Evolutionary conservation across 2,888 invertebrate genomes (phyloP), one percentile per base, ranked within the genome.

Genomic region (Baccha elongata): DNA sequence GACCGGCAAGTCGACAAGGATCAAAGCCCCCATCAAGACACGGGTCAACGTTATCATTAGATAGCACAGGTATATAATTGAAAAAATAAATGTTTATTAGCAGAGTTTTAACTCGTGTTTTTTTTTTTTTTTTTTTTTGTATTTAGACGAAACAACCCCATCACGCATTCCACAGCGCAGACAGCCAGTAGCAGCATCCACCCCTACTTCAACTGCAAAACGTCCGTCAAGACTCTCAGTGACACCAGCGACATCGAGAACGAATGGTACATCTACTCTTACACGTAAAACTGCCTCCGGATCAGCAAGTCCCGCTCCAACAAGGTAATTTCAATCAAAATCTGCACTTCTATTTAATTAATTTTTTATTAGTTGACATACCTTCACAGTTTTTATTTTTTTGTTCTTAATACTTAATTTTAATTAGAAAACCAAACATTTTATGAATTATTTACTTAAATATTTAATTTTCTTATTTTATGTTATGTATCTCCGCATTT

Each of bases 1-100:
- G 97, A 87, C 96, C 97, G 48, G 95, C 95, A 32, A 96, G 97
- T 85, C 93, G 97, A 86, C 93, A 96, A 79, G 96, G 97, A 80
- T 97, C 97, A 84, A 97, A 98, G 91, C 98, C 98, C 85, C 96
- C 97, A 19, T 98, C 98, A 86, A 94, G 98, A 87, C 97, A 98
- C 88, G 98, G 98, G 85, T 98, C 98, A 50, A 97, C 96, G 88
- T 93, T 97, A 81, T 97, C 97, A 48, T 92, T 97, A 86, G 97
- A 97, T 90, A 96, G 96, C 89, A 96, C 96, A 90, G 96, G 96
- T 96, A 86, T 2, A 2, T 5, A 71, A n/a, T 23, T 21, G 42
- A 21, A 73, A 84, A 35, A 32, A 10, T 7, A 5, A 19, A 21
- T 10, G n/a, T 10, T 17, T 0, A 17, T 19, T 0, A n/a, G 13